Percentiles rank a stretch among this genome's conserved stretches.
These are phyloP conservation scores for Pangasius macronema DNA, from an alignment of 2,797 vertebrate genomes.

Conservation along the genomic window DNA sequence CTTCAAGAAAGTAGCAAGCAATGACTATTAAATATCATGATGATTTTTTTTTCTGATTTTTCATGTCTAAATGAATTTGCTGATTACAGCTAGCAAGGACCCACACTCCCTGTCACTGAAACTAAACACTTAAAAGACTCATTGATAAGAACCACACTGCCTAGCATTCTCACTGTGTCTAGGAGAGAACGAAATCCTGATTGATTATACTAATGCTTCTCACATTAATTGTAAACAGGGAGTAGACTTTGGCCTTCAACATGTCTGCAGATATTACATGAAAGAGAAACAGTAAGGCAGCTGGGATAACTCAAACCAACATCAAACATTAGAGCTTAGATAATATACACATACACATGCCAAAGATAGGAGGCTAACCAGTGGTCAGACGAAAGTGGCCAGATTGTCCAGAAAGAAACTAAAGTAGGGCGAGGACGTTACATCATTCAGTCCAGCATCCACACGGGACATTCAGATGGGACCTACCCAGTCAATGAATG, in stretches of 20 bases:
- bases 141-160: conserved; percentile 17
- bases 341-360: conserved; percentile 12
- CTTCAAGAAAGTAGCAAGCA: neutral
- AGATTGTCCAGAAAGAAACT: neutral
- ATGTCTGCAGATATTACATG: conserved; percentile 46
- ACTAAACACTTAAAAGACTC: conserved; percentile 19
- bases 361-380: conserved; percentile 28
- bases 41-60: neutral
- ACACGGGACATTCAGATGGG: conserved; percentile 24
- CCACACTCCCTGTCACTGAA: neutral
- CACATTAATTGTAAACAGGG: conserved; percentile 36
- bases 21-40: neutral
- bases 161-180: neutral
- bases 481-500: neutral
- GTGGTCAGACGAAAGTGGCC: neutral
- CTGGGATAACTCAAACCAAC: conserved; percentile 35
- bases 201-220: conserved; percentile 34
- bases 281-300: conserved; percentile 37
- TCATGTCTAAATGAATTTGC: conserved; percentile 4
- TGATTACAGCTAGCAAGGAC: neutral
- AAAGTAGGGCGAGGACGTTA: conserved; percentile 8
- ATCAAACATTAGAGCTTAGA: conserved; percentile 35
- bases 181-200: conserved; percentile 2
- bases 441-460: neutral
- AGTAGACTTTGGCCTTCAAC: conserved; percentile 31